phyloP scores from a whole-genome alignment of 2,888 invertebrate species.

The Trichopoda pennipes region DNA sequence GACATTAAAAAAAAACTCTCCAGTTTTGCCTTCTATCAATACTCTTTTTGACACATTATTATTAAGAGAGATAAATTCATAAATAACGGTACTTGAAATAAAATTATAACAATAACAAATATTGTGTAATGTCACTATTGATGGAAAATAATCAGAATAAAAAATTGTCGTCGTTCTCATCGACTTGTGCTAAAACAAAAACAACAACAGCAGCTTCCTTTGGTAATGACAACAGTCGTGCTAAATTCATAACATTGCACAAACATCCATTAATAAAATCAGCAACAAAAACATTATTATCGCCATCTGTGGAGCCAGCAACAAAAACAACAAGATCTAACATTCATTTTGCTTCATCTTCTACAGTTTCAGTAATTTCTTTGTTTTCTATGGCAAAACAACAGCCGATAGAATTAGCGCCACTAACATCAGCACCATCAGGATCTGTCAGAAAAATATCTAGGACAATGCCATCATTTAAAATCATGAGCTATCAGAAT shows the following conservation, averaged over 20 bases:
- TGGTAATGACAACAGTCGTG: conserved; percentile 19
- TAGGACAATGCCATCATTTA: conserved; percentile 55
- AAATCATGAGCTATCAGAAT: conserved; percentile 71
- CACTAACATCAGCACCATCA: conserved; percentile 42
- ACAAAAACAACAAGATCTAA: conserved; percentile 37
- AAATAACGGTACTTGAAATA: conserved; percentile 31
- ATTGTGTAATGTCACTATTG: conserved; percentile 67
- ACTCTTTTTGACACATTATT: conserved; percentile 14
- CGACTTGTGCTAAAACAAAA: conserved; percentile 11
- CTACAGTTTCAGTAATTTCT: conserved; percentile 16
- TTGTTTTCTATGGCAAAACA: conserved; percentile 41
- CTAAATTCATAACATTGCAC: conserved; percentile 31
- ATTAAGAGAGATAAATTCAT: conserved; percentile 52
- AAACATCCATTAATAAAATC: conserved; percentile 35
- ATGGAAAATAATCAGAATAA: conserved; percentile 56
- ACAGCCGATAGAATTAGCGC: conserved; percentile 21
- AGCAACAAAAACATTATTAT: conserved; percentile 32
- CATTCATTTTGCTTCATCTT: conserved; percentile 28
- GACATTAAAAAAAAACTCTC: conserved; percentile 14
- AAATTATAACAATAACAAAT: conserved; percentile 34
- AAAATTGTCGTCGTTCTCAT: background rate
- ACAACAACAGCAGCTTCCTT: conserved; percentile 22
- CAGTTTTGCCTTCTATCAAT: conserved; percentile 19
- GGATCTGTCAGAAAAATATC: conserved; percentile 41
- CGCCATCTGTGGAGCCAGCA: conserved; percentile 35